Percentiles rank a stretch among this genome's conserved stretches.
Evolutionary conservation across 1,140 invertebrate genomes (phyloP).

Genomic region (Elymnias hypermnestra): DNA sequence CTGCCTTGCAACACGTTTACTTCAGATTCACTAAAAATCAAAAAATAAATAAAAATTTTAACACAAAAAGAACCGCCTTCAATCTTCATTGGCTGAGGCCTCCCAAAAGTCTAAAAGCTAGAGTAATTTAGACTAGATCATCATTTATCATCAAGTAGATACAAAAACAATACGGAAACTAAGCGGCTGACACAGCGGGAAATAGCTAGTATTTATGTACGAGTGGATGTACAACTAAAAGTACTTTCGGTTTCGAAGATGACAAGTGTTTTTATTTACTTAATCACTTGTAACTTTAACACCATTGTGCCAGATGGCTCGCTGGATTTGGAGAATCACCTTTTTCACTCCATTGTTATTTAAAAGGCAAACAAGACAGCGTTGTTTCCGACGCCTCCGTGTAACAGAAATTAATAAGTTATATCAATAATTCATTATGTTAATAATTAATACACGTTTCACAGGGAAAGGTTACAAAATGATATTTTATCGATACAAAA

Average conservation of each 20-base stretch:
- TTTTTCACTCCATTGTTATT: not conserved
- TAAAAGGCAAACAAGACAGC: conserved; percentile 6
- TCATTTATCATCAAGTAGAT: too few relatives aligned
- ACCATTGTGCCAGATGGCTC: not conserved
- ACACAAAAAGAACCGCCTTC: too few relatives aligned
- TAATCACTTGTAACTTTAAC: not conserved
- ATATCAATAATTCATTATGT: conserved; percentile 22
- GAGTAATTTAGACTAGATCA: too few relatives aligned
- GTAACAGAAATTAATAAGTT: conserved; percentile 15
- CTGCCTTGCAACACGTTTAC: too few relatives aligned
- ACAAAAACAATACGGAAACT: too few relatives aligned
- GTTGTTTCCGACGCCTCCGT: conserved; percentile 3
- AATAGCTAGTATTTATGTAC: too few relatives aligned
- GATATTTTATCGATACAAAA: not conserved
- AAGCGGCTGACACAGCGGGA: too few relatives aligned
- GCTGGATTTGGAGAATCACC: not conserved
- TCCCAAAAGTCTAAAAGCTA: too few relatives aligned
- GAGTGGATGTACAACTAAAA: not conserved
- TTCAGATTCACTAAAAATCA: too few relatives aligned
- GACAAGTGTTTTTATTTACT: not conserved
- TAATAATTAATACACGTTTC: conserved; percentile 16
- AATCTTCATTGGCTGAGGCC: too few relatives aligned
- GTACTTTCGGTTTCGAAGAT: not conserved
- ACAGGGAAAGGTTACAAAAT: not conserved
- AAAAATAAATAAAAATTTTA: too few relatives aligned